Evolutionary conservation across 2,113 vertebrate genomes (phyloP), one percentile per base, ranked within the genome.

Genomic region (Thinocorus orbignyianus): DNA sequence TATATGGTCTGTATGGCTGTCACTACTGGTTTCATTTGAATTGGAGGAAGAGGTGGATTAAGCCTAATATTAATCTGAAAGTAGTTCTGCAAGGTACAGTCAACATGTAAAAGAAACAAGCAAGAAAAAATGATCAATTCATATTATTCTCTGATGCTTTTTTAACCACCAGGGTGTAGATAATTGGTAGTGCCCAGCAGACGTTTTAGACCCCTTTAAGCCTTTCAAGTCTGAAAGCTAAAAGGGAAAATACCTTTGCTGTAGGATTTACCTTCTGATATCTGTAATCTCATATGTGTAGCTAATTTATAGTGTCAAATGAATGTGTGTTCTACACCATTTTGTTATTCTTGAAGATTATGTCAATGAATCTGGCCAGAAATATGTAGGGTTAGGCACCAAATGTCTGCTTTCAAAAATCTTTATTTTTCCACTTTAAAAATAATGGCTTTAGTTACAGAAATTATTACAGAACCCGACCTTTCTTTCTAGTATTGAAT

Each of bases 371-470:
- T 46, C 17, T 22, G 17, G 8, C 17, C 37, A 76, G 51, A n/a
- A 70, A 66, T 37, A 66, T 0, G 0, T 31, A 42, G 13, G 13
- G 39, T 72, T 37, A 66, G 35, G 49, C 5, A 37, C 9, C 5
- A 61, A 42, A 66, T 37, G 23, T 10, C 51, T 81, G 22, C 25
- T 77, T 86, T 60, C 33, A 17, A 15, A 81, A 71, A 15, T 41
- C 17, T 90, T 19, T 42, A 14, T 22, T 86, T 72, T 60, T 49
- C 35, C 28, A 11, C 62, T 20, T 69, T 49, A n/a, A 84, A 77
- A 86, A 51, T 33, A 58, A 26, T 8, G 2, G 2, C 7, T 66
- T 81, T 70, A 92, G 19, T 46, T 22, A 62, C 6, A 54, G n/a
- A 86, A 83, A 91, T 48, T 54, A 30, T 54, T 54, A 30, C 30